Evolutionary conservation across 2,113 vertebrate species (phyloP), one percentile per base, ranked within the genome.

Genomic region (Entomyzon cyanotis): DNA sequence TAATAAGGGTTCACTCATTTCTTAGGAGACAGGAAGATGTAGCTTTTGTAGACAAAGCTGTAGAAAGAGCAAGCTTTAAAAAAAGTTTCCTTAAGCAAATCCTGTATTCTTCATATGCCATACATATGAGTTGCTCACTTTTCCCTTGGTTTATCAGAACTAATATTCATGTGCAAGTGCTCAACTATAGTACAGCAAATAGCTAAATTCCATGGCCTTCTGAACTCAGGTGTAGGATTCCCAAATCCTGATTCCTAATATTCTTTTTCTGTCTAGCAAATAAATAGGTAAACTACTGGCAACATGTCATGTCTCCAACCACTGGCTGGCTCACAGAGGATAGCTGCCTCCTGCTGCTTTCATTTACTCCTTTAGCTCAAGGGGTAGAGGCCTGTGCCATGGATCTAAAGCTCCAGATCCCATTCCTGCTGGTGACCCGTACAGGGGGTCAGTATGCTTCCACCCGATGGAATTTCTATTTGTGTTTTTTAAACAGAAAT

Each of bases 311-410:
- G 96, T 97, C 96, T 97, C 94, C 96, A 97, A 97, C 96, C 86
- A 97, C 96, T 97, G 96, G 83, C 96, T 97, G 96, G 92, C 96
- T 95, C 96, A 96, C 95, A 97, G 96, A 97, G 96, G 96, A 97
- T 97, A 97, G 96, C 96, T 97, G 96, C 96, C 95, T 97, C 60
- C 96, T 97, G 96, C 96, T 97, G 96, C 96, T 97, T 97, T 97
- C 96, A 97, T 97, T 96, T 97, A 97, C 95, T 97, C 94, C 95
- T 97, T 97, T 97, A 97, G 96, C 96, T 97, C 96, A 97, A 97
- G 95, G 94, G 96, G 96, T 93, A 96, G 93, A 96, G 96, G 96
- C 87, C 93, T 96, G 95, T 96, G 96, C 89, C 93, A 91, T 97
- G 95, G 96, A 96, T 96, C 94, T 97, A 94, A 96, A 97, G 95